Percentiles rank a stretch among this genome's conserved stretches.
These are phyloP conservation scores for Ceratitis capitata DNA, from an alignment of 1,140 invertebrate species.

Conservation along the genomic window DNA sequence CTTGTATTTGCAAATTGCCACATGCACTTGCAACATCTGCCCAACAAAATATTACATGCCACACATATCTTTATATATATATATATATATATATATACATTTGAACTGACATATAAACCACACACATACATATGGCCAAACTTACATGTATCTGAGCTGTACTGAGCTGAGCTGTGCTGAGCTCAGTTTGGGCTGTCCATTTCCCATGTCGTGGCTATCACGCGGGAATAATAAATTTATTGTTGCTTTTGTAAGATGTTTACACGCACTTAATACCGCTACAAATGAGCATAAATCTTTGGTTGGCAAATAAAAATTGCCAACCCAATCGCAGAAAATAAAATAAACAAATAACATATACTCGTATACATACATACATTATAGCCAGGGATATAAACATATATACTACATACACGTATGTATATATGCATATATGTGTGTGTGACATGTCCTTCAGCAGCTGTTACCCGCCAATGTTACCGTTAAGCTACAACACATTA, in stretches of 20 bases:
- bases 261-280: constrained; percentile 33
- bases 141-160: neutral
- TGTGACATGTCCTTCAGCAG: neutral
- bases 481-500: neutral
- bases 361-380: no score
- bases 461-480: neutral
- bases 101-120: neutral
- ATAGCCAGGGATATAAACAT: no score
- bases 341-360: neutral
- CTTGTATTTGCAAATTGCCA: constrained; percentile 34
- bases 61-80: neutral
- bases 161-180: no score
- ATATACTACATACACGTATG: no score
- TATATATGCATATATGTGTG: neutral
- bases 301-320: constrained; percentile 16
- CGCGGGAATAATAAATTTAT: constrained; percentile 37
- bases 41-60: neutral
- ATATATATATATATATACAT: neutral
- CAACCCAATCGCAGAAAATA: neutral
- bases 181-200: neutral
- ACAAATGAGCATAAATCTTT: constrained; percentile 39
- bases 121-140: neutral
- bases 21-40: constrained; percentile 24
- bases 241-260: constrained; percentile 39
- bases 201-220: neutral